Evolutionary conservation across 1,140 invertebrate genomes (phyloP).

Genomic region (Mizuhopecten yessoensis): DNA sequence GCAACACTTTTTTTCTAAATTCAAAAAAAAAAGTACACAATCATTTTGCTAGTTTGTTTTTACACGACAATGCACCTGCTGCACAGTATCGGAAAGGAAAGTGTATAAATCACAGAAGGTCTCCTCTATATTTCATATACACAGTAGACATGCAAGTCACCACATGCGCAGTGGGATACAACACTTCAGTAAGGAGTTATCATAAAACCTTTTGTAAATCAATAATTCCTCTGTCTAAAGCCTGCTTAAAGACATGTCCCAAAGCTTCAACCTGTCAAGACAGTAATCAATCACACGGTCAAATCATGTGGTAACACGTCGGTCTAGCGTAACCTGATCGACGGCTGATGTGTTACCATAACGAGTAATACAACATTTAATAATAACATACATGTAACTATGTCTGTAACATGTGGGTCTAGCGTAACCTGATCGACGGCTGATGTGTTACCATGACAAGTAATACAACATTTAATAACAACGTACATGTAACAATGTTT

Average conservation of each 20-base stretch:
- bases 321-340: no score
- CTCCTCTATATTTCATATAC: conserved; percentile 44
- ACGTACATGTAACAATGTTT: no score
- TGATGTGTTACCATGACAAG: no score
- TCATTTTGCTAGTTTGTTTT: neutral
- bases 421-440: no score
- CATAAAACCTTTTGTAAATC: conserved; percentile 43
- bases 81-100: conserved; percentile 36
- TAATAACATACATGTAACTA: no score
- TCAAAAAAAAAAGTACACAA: conserved; percentile 36
- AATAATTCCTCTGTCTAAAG: conserved; percentile 62
- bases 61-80: neutral
- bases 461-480: no score
- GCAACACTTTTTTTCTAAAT: neutral
- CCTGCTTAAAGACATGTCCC: conserved; percentile 73
- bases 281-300: neutral
- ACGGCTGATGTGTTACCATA: no score
- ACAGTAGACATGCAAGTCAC: conserved; percentile 44
- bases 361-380: no score
- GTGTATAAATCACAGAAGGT: neutral
- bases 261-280: conserved; percentile 72
- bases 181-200: conserved; percentile 44
- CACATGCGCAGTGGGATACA: neutral
- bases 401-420: neutral
- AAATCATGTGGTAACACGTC: neutral